These are phyloP conservation scores for Eudorcas thomsonii DNA, from an alignment of 2,113 vertebrate species.

Conservation along the genomic window DNA sequence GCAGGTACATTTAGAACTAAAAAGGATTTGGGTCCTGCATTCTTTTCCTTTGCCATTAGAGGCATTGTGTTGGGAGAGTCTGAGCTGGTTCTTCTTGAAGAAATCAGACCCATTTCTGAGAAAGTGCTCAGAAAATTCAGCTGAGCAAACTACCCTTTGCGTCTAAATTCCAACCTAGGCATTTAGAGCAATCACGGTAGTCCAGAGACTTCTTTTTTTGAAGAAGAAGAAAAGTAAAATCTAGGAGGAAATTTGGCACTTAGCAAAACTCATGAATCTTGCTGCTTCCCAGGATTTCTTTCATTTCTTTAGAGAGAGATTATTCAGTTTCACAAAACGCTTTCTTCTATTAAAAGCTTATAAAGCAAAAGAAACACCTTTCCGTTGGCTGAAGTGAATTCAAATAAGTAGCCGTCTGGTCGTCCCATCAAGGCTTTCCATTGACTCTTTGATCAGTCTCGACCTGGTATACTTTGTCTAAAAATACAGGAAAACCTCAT, in stretches of 20 bases:
- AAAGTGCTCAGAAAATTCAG: neutral
- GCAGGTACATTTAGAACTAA: neutral
- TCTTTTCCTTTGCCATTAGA: neutral
- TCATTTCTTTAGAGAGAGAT: neutral
- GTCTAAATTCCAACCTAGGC: neutral
- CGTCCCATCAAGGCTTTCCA: neutral
- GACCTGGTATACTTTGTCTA: neutral
- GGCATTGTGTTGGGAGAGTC: neutral
- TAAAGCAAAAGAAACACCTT: constrained; percentile 17
- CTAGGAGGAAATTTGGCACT: neutral
- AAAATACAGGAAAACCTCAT: neutral
- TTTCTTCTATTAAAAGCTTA: neutral
- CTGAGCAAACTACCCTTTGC: neutral
- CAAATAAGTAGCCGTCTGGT: neutral
- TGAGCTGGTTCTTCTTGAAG: neutral
- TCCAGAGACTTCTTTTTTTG: neutral
- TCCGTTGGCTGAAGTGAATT: neutral
- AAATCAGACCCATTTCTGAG: neutral
- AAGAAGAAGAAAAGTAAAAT: neutral
- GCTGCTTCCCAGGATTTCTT: neutral
- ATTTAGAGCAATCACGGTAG: neutral
- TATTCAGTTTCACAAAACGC: neutral
- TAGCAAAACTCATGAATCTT: neutral
- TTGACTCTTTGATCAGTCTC: neutral
- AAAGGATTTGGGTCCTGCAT: neutral